Evolutionary conservation across 2,797 vertebrate genomes (phyloP), one percentile per base, ranked within the genome.

Genomic region (Crenuchus spilurus): DNA sequence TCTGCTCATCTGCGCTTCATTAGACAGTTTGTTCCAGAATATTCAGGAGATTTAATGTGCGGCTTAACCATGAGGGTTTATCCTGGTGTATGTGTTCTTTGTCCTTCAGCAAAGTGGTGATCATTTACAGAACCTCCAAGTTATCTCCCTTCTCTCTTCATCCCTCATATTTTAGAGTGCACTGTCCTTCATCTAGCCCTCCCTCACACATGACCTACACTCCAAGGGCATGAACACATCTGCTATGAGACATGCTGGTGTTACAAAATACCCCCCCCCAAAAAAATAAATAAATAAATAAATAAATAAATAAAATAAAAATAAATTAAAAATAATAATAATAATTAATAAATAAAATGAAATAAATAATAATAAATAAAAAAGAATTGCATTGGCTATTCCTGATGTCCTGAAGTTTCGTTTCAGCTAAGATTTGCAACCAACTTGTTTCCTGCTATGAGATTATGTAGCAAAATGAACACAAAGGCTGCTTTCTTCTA

Each of bases 151-250:
- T 72, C 64, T 31, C 58, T 65, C 18, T 0, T 46, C 33, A 62
- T 75, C 66, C 65, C 60, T 44, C 8, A 46, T 22, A 35, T 60
- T 74, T 20, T 20, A 49, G 8, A 49, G 75, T 74, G 78, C 63
- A 70, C 63, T 70, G 66, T 48, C 64, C 69, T 72, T 41, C 42
- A 31, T 67, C 71, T 65, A 67, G 10, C 60, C 41, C 62, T 37
- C 22, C 8, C 60, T 80, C 63, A 63, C 65, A 67, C 58, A 75
- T 31, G 60, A 84, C 90, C 90, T 91, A 88, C 78, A 83, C 24
- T 54, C n/a, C 85, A 92, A 91, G 90, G 92, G 88, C 86, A 81
- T 22, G 2, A 1, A 7, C 54, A 20, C 78, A 85, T 84, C 83
- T 85, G 82, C 42, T 64, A 52, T 65, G 44, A 55, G 39, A 74